Conservation (phyloP, 37 sponge, comb jelly and placozoan species). For the Ianthella basta region DNA sequence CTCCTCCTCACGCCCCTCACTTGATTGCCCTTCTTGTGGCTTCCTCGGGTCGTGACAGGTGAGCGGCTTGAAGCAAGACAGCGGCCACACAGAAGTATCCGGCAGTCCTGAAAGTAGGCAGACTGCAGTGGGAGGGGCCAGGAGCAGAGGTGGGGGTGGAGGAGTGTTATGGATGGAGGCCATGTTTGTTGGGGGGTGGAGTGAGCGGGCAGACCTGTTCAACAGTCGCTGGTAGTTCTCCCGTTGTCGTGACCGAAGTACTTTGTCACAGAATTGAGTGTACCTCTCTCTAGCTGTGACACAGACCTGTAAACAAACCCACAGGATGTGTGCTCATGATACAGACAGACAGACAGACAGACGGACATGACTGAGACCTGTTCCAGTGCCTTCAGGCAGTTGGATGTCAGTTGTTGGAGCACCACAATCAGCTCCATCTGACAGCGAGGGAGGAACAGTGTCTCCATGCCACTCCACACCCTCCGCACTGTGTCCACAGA, state of each 20-base stretch:
- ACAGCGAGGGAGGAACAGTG: constrained; percentile 37
- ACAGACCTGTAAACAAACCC: constrained; percentile 26
- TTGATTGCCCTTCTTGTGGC: neutral
- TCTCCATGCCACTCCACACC: neutral
- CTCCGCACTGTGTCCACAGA: neutral
- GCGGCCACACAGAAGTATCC: neutral
- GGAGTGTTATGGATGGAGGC: too few species aligned
- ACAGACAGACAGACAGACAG: neutral
- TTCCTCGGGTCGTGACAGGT: neutral
- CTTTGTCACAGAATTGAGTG: constrained; percentile 20
- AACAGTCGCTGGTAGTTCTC: constrained; percentile 60
- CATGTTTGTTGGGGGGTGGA: too few species aligned
- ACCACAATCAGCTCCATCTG: constrained; percentile 63
- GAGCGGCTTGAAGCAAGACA: neutral
- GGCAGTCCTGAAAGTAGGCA: neutral
- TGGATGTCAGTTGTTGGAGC: constrained; percentile 38
- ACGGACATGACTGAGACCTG: constrained; percentile 41
- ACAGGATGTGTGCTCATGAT: too few species aligned
- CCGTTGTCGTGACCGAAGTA: constrained; percentile 68
- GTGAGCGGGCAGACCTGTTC: constrained; percentile 17
- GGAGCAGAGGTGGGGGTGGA: too few species aligned
- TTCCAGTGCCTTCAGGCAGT: constrained; percentile 11
- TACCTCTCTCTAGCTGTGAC: constrained; percentile 36
- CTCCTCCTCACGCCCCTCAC: neutral
- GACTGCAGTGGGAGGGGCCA: constrained; percentile 8